Base-by-base conservation (phyloP, 1,140 invertebrate genomes). In the Sycophila sp. region DNA sequence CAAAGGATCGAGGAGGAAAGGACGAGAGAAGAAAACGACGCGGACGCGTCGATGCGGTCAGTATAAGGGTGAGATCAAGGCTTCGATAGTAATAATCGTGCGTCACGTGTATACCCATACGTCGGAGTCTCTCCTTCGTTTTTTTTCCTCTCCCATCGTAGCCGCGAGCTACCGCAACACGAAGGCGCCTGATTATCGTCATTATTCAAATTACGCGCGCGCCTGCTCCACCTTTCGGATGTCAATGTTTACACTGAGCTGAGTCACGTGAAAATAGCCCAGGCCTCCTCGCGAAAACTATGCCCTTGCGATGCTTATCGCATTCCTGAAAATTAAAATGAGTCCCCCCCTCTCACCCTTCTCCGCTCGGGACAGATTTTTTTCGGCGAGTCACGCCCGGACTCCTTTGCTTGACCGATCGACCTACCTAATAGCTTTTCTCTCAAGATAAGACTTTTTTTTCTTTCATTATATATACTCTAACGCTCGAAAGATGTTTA, bases 51-150 rank as follows among this genome's bases (percentile, higher is more conserved):
- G 22, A 32, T 13, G 67, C 64, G 55, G 15, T 40, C n/a, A 32
- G 36, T 15, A 4, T 13, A 2, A 28, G 60, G 22, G 38, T 17
- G 22, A 55, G 62, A 56, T 58, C 45, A 45, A 22, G 30, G 71
- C 42, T 36, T 58, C 58, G 63, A 60, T 59, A 77, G 71, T 8
- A 56, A 75, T 77, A 79, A 75, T 77, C 74, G 73, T 69, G 26
- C 66, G 36, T 71, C 38, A 51, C 32, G 4, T 55, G 7, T 22
- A 24, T 58, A 22, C 24, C 13, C 38, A 7, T 58, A 58, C 38
- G 22, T 13, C 19, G 42, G 53, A 36, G 22, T 13, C 56, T 60
- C 8, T 60, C 22, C 22, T 15, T 60, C 56, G 22, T 36, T 11
- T 56, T 58, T 30, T 22, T 47, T 19, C 30, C 65, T 34, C 0